Base-by-base conservation (phyloP, 2,888 invertebrate genomes). In the Lottia gigantea region DNA sequence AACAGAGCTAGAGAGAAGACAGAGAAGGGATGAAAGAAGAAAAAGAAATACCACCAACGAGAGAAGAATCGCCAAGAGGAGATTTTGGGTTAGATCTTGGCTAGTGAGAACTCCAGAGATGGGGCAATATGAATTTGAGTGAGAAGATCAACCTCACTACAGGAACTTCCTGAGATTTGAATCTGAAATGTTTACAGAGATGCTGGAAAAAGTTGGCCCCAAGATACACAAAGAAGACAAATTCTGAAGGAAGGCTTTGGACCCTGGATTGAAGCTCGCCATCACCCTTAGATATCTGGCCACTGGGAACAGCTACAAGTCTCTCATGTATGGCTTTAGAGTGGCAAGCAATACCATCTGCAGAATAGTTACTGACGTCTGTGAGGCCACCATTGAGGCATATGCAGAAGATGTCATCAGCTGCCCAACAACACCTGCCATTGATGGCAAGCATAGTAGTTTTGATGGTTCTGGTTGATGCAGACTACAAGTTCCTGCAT, bases 341-440 rank as follows among this genome's bases (percentile, higher is more conserved):
- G 78, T 76, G 7, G 74, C 76, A 2, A 65, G 75, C 68, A 80
- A 78, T 72, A 79, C 76, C 65, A 66, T 71, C 12, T 70, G 68
- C 55, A 40, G 76, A n/a, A 62, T 73, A 7, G 73, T 79, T 12
- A 46, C 68, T 64, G 78, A 77, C 65, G 78, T 75, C 31, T 78
- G 77, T 66, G 62, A 71, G 26, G 75, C 74, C 64, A 74, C 74
- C 25, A 64, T 74, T 46, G 71, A 71, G 15, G 75, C 76, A 66
- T 78, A 75, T 68, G 16, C 64, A 31, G 31, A 31, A 45, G 77
- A 76, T 61, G 66, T 72, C 55, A 66, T 78, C 55, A 25, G 14
- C n/a, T 71, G 63, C 64, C 78, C 74, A 64, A 71, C 67, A 16
- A 72, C 62, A 19, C 67, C 69, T 55, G 70, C 71, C 70, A 65